phyloP scores from a whole-genome alignment of 2,113 vertebrate genomes.

The Cottus gobio region DNA sequence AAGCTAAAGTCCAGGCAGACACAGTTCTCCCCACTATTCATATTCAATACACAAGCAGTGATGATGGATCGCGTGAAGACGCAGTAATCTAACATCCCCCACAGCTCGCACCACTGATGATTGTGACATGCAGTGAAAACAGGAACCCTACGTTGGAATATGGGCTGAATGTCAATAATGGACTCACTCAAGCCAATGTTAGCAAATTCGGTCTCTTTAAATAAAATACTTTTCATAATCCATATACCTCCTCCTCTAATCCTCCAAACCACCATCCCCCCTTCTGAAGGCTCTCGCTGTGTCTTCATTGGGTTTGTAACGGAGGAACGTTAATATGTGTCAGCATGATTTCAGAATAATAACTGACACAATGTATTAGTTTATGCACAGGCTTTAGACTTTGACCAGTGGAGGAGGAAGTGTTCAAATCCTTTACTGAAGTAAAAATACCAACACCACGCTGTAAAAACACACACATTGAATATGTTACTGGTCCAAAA shows the following conservation, averaged over 20 bases:
- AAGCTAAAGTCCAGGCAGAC: neutral
- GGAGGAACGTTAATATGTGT: neutral
- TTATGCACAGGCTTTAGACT: neutral
- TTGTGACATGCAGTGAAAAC: neutral
- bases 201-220: constrained; percentile 4
- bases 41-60: neutral
- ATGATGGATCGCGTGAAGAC: neutral
- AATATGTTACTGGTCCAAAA: neutral
- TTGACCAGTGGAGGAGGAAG: neutral
- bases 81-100: neutral
- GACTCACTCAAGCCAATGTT: neutral
- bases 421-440: neutral
- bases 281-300: neutral
- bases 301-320: neutral
- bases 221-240: neutral
- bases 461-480: no score
- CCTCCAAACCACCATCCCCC: neutral
- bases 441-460: neutral
- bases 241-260: neutral
- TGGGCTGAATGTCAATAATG: neutral
- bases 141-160: neutral
- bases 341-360: neutral
- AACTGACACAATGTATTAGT: neutral
- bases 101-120: neutral
- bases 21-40: neutral